Base-by-base conservation (phyloP, 2,797 vertebrate species). In the Steatocranus sp. region DNA sequence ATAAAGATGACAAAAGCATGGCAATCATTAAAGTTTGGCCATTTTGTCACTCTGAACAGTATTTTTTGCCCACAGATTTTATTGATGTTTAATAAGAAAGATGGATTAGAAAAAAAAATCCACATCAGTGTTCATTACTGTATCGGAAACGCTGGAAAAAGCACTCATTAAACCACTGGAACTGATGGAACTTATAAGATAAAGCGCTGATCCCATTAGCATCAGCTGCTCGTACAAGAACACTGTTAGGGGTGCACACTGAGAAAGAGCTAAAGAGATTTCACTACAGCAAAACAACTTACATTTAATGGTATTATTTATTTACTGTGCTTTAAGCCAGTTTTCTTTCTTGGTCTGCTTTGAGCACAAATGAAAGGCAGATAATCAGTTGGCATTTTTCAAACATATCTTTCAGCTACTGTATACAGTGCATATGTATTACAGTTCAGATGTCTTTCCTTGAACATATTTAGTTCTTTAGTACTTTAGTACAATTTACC, bases 1-100 rank as follows among this genome's bases (percentile, higher is more conserved):
- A 83, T 90, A 89, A 93, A 91, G 76, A 87, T 83, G 76, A 89
- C 83, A 91, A 87, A 93, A 86, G 79, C 79, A 88, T 94, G 89
- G 89, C 56, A 80, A 83, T 90, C 63, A 82, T 92, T 94, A 93
- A 82, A 79, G 53, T 41, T 88, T 91, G 88, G 89, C 89, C 81
- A 83, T 90, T 78, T 78, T 86, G 81, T 75, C 36, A 30, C 20
- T 86, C 36, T 77, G 75, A 86, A 76, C 78, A 74, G 41, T 78
- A 43, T 43, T 89, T 91, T 56, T 79, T 89, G 46, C 75, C 46
- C 81, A 49, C 77, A 79, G 50, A 86, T 88, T 91, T 88, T 82
- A 89, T 89, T 88, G 79, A 91, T 92, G 81, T 82, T 87, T 79
- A 58, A 66, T 86, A 79, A 53, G 70, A 85, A 86, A 87, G 82